Conservation (phyloP, 2,888 invertebrate genomes). For the Phaedon cochleariae region DNA sequence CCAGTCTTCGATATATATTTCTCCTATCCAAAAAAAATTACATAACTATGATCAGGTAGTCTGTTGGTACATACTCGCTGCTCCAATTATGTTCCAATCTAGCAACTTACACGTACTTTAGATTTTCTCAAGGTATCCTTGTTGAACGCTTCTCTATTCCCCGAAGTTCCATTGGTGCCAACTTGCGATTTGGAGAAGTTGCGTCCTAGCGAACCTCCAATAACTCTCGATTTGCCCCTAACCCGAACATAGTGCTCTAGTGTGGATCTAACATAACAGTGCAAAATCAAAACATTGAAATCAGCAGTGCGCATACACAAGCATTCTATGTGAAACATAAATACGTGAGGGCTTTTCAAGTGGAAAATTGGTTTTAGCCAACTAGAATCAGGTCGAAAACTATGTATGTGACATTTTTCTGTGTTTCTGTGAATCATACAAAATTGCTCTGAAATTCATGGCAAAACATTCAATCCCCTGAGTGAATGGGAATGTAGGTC, state of each 20-base stretch:
- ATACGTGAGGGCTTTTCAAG: slow-evolving; percentile 14
- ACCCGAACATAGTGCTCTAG: slow-evolving; percentile 66
- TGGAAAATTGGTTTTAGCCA: too few relatives aligned
- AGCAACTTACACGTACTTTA: slow-evolving; percentile 44
- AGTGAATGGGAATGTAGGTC: too few relatives aligned
- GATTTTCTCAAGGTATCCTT: slow-evolving; percentile 55
- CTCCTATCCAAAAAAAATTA: too few relatives aligned
- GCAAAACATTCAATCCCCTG: too few relatives aligned
- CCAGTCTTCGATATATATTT: too few relatives aligned
- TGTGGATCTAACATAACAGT: slow-evolving; percentile 62
- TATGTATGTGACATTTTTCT: too few relatives aligned
- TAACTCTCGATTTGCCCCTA: slow-evolving; percentile 71
- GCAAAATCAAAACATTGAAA: slow-evolving; percentile 57
- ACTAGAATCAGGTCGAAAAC: too few relatives aligned
- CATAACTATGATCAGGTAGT: too few relatives aligned
- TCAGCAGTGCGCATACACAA: slow-evolving; percentile 57
- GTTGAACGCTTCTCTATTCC: slow-evolving; percentile 62
- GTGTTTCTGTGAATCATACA: too few relatives aligned
- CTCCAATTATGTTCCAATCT: too few relatives aligned
- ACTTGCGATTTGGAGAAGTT: slow-evolving; percentile 73
- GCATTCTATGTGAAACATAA: slow-evolving; percentile 56
- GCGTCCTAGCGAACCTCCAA: slow-evolving; percentile 72
- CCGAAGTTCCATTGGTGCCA: slow-evolving; percentile 59
- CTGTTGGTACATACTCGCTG: too few relatives aligned
- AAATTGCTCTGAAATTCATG: too few relatives aligned